Conservation (phyloP, 2,797 vertebrate species). For the Enteromius treurensis region DNA sequence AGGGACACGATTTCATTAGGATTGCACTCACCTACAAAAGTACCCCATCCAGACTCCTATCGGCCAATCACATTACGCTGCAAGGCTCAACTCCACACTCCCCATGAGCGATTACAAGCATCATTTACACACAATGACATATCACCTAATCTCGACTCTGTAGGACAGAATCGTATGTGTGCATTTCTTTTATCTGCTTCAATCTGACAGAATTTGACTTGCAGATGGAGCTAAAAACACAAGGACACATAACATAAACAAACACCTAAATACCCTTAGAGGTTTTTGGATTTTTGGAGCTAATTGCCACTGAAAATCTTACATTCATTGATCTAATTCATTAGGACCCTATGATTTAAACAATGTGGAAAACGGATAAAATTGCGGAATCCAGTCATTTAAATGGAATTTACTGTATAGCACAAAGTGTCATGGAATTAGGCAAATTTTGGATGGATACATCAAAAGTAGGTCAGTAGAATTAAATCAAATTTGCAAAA, state of each 20-base stretch:
- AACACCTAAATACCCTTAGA: background rate
- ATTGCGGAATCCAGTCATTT: background rate
- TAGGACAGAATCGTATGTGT: background rate
- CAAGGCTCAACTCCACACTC: background rate
- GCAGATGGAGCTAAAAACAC: constrained; percentile 18
- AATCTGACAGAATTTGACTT: constrained; percentile 23
- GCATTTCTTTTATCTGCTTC: constrained; percentile 29
- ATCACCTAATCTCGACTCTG: constrained; percentile 30
- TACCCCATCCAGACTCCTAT: constrained; percentile 7
- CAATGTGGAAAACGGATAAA: background rate
- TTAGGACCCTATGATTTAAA: background rate
- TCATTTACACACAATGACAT: constrained; percentile 10
- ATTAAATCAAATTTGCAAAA: background rate
- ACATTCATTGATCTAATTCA: background rate
- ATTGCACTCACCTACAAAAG: constrained; percentile 20
- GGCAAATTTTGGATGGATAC: background rate
- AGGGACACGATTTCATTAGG: constrained; percentile 22
- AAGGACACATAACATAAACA: constrained; percentile 26
- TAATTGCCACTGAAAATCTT: background rate
- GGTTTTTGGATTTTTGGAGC: background rate
- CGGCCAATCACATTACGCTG: constrained; percentile 2
- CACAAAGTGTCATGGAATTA: background rate
- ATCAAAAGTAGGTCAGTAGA: background rate
- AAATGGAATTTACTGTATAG: background rate
- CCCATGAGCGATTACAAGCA: background rate